phyloP scores from a whole-genome alignment of 2,888 invertebrate species.

The Sipha maydis region DNA sequence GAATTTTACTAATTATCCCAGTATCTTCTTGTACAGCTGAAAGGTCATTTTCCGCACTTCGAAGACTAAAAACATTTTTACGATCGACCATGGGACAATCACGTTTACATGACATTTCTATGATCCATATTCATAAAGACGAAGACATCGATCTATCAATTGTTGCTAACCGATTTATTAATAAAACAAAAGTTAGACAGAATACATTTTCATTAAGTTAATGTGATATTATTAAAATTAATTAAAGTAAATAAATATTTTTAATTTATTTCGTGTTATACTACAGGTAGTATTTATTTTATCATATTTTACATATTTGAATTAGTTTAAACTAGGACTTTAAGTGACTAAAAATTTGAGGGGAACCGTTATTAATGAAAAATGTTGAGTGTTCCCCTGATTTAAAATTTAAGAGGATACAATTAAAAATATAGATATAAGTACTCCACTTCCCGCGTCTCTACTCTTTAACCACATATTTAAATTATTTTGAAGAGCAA shows the following conservation, averaged over 20 bases:
- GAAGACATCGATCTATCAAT: conserved; percentile 36
- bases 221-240: conserved; percentile 13
- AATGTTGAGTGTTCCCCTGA: no score
- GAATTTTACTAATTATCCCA: conserved; percentile 18
- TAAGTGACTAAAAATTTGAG: no score
- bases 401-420: no score
- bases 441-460: no score
- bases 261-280: conserved; percentile 15
- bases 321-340: background rate
- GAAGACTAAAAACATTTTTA: conserved; percentile 19
- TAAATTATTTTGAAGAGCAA: no score
- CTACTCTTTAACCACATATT: no score
- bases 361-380: no score
- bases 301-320: background rate
- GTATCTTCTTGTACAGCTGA: conserved; percentile 32
- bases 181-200: background rate
- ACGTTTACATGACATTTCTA: conserved; percentile 11
- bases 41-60: conserved; percentile 24
- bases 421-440: no score
- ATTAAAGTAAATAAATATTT: conserved; percentile 19
- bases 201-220: conserved; percentile 12
- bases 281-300: background rate
- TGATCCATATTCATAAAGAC: conserved; percentile 1
- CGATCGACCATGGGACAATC: conserved; percentile 2
- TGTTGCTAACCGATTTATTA: background rate